A percentile compares a stretch with the other conserved stretches of the same genome.
Conservation (phyloP, 2,113 vertebrate genomes). For the Sander vitreus region DNA sequence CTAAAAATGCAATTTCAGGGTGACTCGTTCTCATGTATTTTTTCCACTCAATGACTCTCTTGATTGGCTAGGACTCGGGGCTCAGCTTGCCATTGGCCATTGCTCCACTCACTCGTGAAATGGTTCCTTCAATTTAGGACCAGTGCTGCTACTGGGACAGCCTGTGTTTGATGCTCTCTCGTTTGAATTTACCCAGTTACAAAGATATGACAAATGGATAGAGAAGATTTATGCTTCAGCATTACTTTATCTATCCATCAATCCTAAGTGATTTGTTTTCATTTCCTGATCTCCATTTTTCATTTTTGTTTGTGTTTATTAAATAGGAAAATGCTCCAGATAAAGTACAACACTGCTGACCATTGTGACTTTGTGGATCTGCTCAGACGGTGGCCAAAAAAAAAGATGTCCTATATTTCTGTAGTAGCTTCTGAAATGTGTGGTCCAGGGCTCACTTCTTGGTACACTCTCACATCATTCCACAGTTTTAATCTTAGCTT, state of each 20-base stretch:
- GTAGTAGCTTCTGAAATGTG: background rate
- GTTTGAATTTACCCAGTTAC: background rate
- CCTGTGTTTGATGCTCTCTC: background rate
- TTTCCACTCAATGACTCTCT: conserved; percentile 46
- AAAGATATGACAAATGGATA: background rate
- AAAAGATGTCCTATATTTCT: background rate
- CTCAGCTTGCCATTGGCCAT: conserved; percentile 49
- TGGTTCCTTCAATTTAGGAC: conserved; percentile 45
- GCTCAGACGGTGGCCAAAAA: background rate
- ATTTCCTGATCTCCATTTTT: background rate
- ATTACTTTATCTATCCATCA: background rate
- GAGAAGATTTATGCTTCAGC: background rate
- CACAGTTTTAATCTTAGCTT: background rate
- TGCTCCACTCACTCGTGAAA: conserved; percentile 62
- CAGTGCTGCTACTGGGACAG: background rate
- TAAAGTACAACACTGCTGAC: background rate
- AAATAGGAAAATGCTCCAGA: background rate
- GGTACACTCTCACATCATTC: background rate
- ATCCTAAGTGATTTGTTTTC: background rate
- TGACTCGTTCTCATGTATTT: conserved; percentile 28
- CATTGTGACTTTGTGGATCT: background rate
- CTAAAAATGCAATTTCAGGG: conserved; percentile 16
- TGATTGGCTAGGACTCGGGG: conserved; percentile 26
- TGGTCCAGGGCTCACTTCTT: background rate
- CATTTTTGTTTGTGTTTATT: background rate